A percentile compares a stretch with the other conserved stretches of the same genome.
These are phyloP conservation scores for Phrynocephalus forsythii DNA, from an alignment of 2,797 vertebrate genomes.

Conservation along the genomic window DNA sequence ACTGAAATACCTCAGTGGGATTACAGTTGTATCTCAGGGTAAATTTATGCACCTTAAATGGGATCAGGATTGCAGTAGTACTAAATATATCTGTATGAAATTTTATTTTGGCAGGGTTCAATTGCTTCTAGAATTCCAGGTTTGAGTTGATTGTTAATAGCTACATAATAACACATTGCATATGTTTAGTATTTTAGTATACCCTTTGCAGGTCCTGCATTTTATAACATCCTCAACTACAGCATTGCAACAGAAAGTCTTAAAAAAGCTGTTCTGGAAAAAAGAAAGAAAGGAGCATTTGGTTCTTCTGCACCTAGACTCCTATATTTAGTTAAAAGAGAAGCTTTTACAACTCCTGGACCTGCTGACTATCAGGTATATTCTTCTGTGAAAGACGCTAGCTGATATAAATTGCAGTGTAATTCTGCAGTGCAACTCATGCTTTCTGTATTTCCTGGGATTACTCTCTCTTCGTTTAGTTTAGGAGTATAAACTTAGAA, in stretches of 20 bases:
- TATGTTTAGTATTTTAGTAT: constrained; percentile 17
- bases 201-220: constrained; percentile 72
- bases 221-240: constrained; percentile 65
- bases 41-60: not conserved
- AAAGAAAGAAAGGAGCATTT: constrained; percentile 69
- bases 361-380: constrained; percentile 80
- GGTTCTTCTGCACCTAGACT: constrained; percentile 72
- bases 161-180: not conserved
- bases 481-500: not conserved
- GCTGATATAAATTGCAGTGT: not conserved
- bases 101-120: not conserved
- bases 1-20: not conserved
- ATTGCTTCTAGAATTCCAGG: not conserved
- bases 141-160: not conserved
- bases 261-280: constrained; percentile 17
- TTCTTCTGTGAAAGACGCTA: not conserved
- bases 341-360: constrained; percentile 66
- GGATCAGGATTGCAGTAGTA: not conserved
- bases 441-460: too few species aligned
- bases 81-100: not conserved
- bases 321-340: constrained; percentile 65
- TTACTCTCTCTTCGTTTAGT: not conserved
- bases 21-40: not conserved
- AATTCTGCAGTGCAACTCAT: not conserved
- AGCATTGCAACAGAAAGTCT: constrained; percentile 29